Evolutionary conservation across 1,140 invertebrate genomes (phyloP).

Genomic region (Procambarus virginalis): DNA sequence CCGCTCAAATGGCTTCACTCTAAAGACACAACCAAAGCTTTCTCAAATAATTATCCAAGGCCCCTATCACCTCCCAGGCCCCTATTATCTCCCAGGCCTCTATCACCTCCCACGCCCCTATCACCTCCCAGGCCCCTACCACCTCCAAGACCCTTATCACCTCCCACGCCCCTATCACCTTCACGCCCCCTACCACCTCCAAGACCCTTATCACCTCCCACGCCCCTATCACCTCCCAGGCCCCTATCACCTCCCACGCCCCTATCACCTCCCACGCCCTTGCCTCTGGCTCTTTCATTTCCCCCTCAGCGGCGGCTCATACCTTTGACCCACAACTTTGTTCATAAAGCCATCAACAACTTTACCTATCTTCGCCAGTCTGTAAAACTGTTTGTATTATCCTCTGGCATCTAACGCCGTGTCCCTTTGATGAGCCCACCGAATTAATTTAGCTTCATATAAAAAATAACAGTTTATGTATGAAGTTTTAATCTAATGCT

Average conservation of each 20-base stretch:
- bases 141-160: background rate
- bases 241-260: background rate
- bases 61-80: too few species aligned
- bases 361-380: slow-evolving; percentile 31
- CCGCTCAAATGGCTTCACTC: too few species aligned
- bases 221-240: background rate
- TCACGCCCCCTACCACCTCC: background rate
- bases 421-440: slow-evolving; percentile 18
- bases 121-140: background rate
- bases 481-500: slow-evolving; percentile 36
- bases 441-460: slow-evolving; percentile 44
- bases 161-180: background rate
- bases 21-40: too few species aligned
- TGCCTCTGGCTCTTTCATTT: background rate
- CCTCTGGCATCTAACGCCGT: background rate
- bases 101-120: background rate
- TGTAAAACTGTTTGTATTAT: slow-evolving; percentile 44
- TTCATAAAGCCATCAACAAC: slow-evolving; percentile 55
- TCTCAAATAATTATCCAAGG: too few species aligned
- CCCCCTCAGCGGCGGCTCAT: background rate
- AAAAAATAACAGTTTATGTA: slow-evolving; percentile 32
- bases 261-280: background rate
- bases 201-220: background rate
- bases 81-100: background rate
- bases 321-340: slow-evolving; percentile 39